Base-by-base conservation (phyloP, 2,113 vertebrate species). In the Hippocampus comes region DNA sequence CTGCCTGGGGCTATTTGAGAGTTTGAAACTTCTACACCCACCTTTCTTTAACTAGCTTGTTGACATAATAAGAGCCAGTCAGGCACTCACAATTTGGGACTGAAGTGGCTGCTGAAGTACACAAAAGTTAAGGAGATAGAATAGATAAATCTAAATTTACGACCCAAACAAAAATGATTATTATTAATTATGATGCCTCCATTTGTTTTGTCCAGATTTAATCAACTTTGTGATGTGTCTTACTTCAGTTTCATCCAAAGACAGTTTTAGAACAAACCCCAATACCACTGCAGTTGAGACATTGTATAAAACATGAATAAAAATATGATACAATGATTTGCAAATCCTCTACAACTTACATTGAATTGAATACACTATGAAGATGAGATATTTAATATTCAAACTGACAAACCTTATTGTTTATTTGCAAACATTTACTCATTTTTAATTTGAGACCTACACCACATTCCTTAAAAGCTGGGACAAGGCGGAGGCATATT, bases 181-280 rank as follows among this genome's bases (percentile, higher is more conserved):
- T 7, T 38, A 6, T 78, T 87, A 82, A 67, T 68, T 67, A 42
- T 63, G 63, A 51, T 67, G 65, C 57, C 56, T 59, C 83, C 65
- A 67, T 80, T 88, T 81, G 80, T 91, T 89, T 90, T 83, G 81
- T 81, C 75, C 73, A 77, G 78, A 70, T 77, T 76, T 67, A 71
- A 78, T 83, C 66, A 34, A 60, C 63, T 72, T 70, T 66, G 30
- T 51, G 5, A 78, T 72, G 38, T 23, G 48, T 65, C 59, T 38
- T 20, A 70, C 71, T 72, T 63, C 75, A 42, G 75, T 76, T 51
- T 60, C 25, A 64, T 74, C 68, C 77, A 77, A 59, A 67, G 49
- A 42, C 69, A 21, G 46, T 48, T 48, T 34, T 34, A 4, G 30
- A 34, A 34, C 30, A 34, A 34, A 34, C 30, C 30, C 30, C 30